Evolutionary conservation across 2,113 vertebrate genomes (phyloP), one percentile per base, ranked within the genome.

Genomic region (Potamarius usumacintae): DNA sequence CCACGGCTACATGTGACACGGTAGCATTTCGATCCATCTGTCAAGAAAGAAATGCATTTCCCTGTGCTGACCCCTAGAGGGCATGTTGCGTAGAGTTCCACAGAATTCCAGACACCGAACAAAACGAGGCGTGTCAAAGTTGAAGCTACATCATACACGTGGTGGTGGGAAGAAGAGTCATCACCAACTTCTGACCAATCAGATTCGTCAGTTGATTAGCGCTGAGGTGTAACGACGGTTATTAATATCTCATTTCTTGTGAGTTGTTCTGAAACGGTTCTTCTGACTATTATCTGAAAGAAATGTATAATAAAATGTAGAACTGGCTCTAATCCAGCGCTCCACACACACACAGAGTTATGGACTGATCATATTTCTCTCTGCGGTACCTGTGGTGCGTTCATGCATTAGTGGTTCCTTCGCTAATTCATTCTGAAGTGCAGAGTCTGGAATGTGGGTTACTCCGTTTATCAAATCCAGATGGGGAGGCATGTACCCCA

Each of bases 401-500:
- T 84, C 50, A 53, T 55, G 55, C 14, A 8, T 62, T 79, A 27
- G 72, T 15, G 22, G 42, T 77, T 85, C 22, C 58, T 50, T 50
- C n/a, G 2, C n/a, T 30, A 79, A 53, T 79, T 77, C 18, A 52
- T 65, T 30, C 5, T 20, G 85, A 74, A 84, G 30, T 74, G 9
- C 8, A 42, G 65, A 55, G 4, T 60, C 22, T 86, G 85, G 85
- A 79, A 86, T 78, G 72, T 48, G 42, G 84, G n/a, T 11, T 6
- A 62, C 30, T 25, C 4, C 25, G 34, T 52, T 86, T 22, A 86
- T 63, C 9, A 65, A 52, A 27, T 79, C 85, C 85, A 86, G 57
- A 79, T 86, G 85, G 82, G 58, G 42, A 69, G 15, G 8, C 63
- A 18, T 27, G 34, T 27, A 65, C 22, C 42, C 27, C 5, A 57